Evolutionary conservation across 1,140 invertebrate species (phyloP), one percentile per base, ranked within the genome.

Genomic region (Drosophila rufa): DNA sequence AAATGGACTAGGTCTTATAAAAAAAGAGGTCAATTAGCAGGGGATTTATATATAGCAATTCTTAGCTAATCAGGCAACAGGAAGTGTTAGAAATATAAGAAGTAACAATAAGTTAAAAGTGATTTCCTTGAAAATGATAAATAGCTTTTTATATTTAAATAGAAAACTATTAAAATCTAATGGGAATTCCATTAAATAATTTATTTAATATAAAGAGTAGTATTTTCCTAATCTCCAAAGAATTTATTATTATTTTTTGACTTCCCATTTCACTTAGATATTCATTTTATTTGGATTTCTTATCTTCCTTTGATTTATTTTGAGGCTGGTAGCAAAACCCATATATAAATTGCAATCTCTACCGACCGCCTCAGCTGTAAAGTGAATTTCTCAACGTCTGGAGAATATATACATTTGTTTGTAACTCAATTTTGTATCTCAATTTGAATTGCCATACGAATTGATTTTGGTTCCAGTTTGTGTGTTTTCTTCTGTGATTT

Each of bases 391-490:
- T 58, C 58, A 81, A 86, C 40, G 62, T 68, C 43, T 38, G 5
- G 0, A 17, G 17, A 55, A 68, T 50, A 17, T 68, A 36, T 19
- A 66, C 22, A 48, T 66, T 58, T 58, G 42, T 25, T 27, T 40
- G 50, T 48, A 59, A 51, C 69, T 71, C 27, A 73, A 60, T 69
- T 73, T 77, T 76, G 80, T 83, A 80, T 87, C 73, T 83, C 77
- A 78, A 87, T 87, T 80, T 73, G 75, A 87, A 62, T 83, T 77
- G 55, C 68, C 60, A 69, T 53, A 53, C 61, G 74, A 90, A 90
- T 87, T 85, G 85, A 81, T 85, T 79, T 79, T 55, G 56, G 56
- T 48, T 80, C 83, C 60, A 38, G 64, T 79, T 79, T 82, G 46
- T 46, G 62, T 22, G 58, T 19, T 56, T 45, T 74, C 17, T 66